Evolutionary conservation across 2,888 invertebrate genomes (phyloP), one percentile per base, ranked within the genome.

Genomic region (Drosophila melanosoma): DNA sequence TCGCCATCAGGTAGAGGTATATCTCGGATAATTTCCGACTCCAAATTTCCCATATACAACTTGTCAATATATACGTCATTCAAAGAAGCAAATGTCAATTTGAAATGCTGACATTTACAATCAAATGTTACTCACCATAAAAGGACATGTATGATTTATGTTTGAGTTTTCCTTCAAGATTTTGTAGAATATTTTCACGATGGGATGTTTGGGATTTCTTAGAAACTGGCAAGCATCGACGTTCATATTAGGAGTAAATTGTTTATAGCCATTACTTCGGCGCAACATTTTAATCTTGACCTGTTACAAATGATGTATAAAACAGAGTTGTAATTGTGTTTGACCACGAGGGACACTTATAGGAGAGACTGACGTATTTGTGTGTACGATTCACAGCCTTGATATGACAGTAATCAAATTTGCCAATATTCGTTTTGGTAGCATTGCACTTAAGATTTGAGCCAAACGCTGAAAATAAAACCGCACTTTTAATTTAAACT

Each of bases 1-100:
- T 69, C 70, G 3, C 78, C 81, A 12, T 12, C 49, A 0, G 54
- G 54, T 17, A 81, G 0, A 1, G 63, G 65, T 1, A 76, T 0
- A 35, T 3, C 63, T 33, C 40, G 23, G 0, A 2, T 4, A 17
- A 71, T 38, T 1, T 26, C 33, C 6, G 7, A 17, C 0, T 72
- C 49, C 20, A 58, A 52, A 52, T 48, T 7, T 3, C 52, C 56
- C 10, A 52, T 59, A 35, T 33, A 66, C 2, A 69, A 12, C 32
- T 61, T 71, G 6, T 66, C 60, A 0, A 79, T 0, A 15, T 64
- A 56, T 0, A 72, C 0, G 42, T 79, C 80, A 4, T 52, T 61
- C 76, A 3, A 20, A 56, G 0, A n/a, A 48, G 48, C 15, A 23
- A 53, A 20, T 15, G 23, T 42, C 20, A 17, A 8, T 38, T 38